Evolutionary conservation across 2,797 vertebrate species (phyloP), one percentile per base, ranked within the genome.

Genomic region (Heterohyrax brucei): DNA sequence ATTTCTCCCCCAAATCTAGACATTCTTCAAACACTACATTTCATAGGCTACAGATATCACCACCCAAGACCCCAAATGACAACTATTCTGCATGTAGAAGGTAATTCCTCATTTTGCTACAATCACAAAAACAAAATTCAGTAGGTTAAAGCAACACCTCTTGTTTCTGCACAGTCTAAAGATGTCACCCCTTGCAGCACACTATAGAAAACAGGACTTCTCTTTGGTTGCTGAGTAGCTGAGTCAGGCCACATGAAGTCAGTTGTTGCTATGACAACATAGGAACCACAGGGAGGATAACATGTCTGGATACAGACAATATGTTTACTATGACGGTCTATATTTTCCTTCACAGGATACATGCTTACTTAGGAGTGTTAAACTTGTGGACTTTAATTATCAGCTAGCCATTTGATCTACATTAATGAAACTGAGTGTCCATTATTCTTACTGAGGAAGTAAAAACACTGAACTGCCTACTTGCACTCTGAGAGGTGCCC

Each of bases 221-320:
- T 98, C 66, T 93, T 85, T 73, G 50, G 79, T 89, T 95, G 93
- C 80, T 33, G 93, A 91, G 95, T 92, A 98, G 94, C 95, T 97
- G 96, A 98, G 93, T 97, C 96, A 98, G 97, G 85, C 96, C 95
- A 93, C 79, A 87, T 89, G 96, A 98, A 97, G 97, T 97, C 97
- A 98, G 44, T 56, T 2, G 97, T 98, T 98, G 95, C 98, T 95
- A 98, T 97, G 95, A 97, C 96, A 98, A 98, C 87, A 0, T 28
- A 83, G 94, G 93, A 98, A 97, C 94, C 77, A 62, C 68, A 12
- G 89, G 98, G 94, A 98, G 96, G 96, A 97, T 96, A 98, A 96
- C 77, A 91, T 83, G 61, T 96, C 91, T 96, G 85, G 98, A 97
- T 72, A 66, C 48, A 96, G 96, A 96, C 86, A 96, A 97, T 95